These are phyloP conservation scores for Pseudomyrmex concolor DNA, from an alignment of 1,140 invertebrate species.

Conservation along the genomic window DNA sequence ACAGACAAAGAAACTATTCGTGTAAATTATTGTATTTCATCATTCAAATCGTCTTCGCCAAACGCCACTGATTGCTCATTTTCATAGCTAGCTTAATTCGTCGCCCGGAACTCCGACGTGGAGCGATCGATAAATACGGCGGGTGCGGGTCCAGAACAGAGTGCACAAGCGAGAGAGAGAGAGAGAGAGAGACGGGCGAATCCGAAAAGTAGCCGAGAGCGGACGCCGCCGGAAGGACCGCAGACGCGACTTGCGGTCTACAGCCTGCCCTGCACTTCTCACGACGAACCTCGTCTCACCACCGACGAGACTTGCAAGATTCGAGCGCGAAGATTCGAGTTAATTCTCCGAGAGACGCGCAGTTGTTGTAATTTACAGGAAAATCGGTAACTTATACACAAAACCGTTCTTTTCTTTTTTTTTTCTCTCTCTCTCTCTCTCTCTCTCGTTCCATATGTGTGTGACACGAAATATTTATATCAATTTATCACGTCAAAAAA, in stretches of 20 bases:
- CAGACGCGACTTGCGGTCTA: conserved; percentile 77
- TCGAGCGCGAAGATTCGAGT: conserved; percentile 65
- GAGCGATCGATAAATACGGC: conserved; percentile 70
- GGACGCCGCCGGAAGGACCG: conserved; percentile 71
- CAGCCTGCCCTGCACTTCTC: conserved; percentile 72
- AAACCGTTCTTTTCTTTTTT: too few relatives aligned
- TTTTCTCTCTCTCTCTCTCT: too few relatives aligned
- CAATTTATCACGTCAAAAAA: too few relatives aligned
- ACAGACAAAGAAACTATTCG: too few relatives aligned
- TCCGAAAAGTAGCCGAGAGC: conserved; percentile 69
- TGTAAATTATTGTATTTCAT: too few relatives aligned
- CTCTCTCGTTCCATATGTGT: too few relatives aligned
- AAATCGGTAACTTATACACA: too few relatives aligned
- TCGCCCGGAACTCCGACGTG: conserved; percentile 63
- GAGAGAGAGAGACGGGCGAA: conserved; percentile 43
- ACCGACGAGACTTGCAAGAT: conserved; percentile 31
- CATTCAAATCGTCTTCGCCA: conserved; percentile 12
- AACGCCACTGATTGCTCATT: conserved; percentile 37
- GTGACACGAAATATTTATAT: too few relatives aligned
- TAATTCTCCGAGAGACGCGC: conserved; percentile 52
- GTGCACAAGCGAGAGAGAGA: background rate
- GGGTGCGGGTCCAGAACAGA: conserved; percentile 22
- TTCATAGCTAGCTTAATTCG: conserved; percentile 69
- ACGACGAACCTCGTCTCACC: conserved; percentile 42
- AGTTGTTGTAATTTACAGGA: too few relatives aligned